Base-by-base conservation (phyloP, 1,140 invertebrate genomes). In the Sitobion miscanthi region DNA sequence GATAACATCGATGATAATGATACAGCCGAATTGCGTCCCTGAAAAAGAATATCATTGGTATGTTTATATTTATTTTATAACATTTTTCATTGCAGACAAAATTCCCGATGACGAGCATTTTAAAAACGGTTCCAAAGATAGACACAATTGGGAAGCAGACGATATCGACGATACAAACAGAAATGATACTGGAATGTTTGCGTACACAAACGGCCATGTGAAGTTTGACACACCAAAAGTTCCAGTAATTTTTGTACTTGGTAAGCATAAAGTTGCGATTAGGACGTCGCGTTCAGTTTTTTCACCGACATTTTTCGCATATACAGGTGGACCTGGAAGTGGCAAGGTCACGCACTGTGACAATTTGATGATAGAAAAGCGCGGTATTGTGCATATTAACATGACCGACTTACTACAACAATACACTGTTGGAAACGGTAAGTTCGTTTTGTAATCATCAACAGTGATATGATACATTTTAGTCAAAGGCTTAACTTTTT, bases 331-430 rank as follows among this genome's bases (percentile, higher is more conserved):
- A 93, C 98, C 98, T 89, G 98, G 98, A 94, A 98, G 97, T 95
- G 98, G 98, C 83, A 98, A 98, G 96, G 98, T 98, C 96, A 98
- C 98, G 94, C 98, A 98, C 95, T 98, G 98, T 95, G 98, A 98
- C 95, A 98, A 97, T 94, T 95, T 98, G 93, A 97, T 97, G 96
- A 97, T 98, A 95, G 97, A 98, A 95, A 97, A 97, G 94, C 96
- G 97, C 89, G 97, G 97, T 17, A 96, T 98, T 85, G 96, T 97
- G 38, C 98, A 98, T 95, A 98, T 98, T 94, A 98, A 98, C 95
- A 98, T 98, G 97, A 98, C 97, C 91, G 98, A 98, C 95, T 96
- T 98, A 23, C 95, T 98, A 91, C 97, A 98, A 94, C 97, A 98
- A 95, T 98, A 98, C 95, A 97, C 97, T 91, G 96, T 98, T 94